phyloP scores from a whole-genome alignment of 23 tunicate species.

The Pegea sp. region DNA sequence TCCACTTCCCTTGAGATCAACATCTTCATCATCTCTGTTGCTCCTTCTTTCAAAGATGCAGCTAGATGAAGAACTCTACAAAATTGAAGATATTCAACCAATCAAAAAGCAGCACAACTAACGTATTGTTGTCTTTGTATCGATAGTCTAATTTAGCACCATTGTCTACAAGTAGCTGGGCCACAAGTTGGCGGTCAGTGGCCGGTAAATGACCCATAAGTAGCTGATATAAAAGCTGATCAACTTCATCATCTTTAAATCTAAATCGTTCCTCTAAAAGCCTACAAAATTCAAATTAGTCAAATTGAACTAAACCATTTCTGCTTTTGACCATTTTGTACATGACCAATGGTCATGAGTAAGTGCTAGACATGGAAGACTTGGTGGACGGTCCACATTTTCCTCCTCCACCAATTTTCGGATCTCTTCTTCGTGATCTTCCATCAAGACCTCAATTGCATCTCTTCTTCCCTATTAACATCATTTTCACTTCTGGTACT shows the following conservation, averaged over 20 bases:
- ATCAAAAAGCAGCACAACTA: no score
- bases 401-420: slow-evolving; percentile 37
- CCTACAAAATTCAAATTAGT: no score
- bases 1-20: no score
- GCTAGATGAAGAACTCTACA: no score
- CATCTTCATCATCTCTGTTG: no score
- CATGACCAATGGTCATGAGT: slow-evolving; percentile 39
- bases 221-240: slow-evolving; percentile 46
- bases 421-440: slow-evolving; percentile 20
- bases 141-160: no score
- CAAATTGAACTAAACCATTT: background rate
- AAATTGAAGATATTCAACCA: no score
- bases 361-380: slow-evolving; percentile 56
- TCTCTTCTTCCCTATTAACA: slow-evolving; percentile 50
- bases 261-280: slow-evolving; percentile 31
- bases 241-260: slow-evolving; percentile 41
- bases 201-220: slow-evolving; percentile 38
- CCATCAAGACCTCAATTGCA: slow-evolving; percentile 42
- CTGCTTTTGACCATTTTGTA: slow-evolving; percentile 27
- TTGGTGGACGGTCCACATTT: slow-evolving; percentile 44
- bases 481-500: no score
- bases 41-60: no score
- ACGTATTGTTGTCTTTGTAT: no score
- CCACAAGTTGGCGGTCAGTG: no score
- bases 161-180: no score